Conservation (phyloP, 2,113 vertebrate species). For the Lathamus discolor region DNA sequence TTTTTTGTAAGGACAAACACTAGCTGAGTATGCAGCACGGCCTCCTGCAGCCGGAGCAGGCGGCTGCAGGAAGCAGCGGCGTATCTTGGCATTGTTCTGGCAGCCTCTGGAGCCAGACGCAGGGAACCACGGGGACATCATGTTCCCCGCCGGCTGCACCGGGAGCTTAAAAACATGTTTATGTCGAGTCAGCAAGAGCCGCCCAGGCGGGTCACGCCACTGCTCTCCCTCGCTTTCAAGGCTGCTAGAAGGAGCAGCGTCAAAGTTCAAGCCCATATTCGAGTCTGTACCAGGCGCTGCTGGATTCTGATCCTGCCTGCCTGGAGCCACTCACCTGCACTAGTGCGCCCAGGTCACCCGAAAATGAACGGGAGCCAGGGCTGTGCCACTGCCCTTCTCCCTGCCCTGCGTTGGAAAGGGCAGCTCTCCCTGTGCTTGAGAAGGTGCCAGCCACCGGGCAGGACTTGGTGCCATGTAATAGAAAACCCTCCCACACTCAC, state of each 20-base stretch:
- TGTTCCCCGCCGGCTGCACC: constrained; percentile 37
- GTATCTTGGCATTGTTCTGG: not conserved
- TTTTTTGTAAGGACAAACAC: not conserved
- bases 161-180: constrained; percentile 68
- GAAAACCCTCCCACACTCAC: not conserved
- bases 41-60: fast-evolving
- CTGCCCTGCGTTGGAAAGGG: fast-evolving
- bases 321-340: not conserved
- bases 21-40: not conserved
- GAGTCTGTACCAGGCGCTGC: not conserved
- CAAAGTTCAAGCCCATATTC: constrained; percentile 11
- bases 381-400: not conserved
- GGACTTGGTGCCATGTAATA: not conserved
- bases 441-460: fast-evolving
- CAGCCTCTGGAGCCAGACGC: not conserved
- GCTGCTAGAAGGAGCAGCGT: not conserved
- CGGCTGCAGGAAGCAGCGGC: not conserved
- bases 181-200: not conserved
- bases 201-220: not conserved
- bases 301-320: not conserved
- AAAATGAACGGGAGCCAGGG: not conserved
- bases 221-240: not conserved
- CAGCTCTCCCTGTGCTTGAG: not conserved
- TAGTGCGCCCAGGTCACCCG: not conserved
- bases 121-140: constrained; percentile 4